These are phyloP conservation scores for Hemichromis elongatus DNA, from an alignment of 2,113 vertebrate genomes.

Conservation along the genomic window DNA sequence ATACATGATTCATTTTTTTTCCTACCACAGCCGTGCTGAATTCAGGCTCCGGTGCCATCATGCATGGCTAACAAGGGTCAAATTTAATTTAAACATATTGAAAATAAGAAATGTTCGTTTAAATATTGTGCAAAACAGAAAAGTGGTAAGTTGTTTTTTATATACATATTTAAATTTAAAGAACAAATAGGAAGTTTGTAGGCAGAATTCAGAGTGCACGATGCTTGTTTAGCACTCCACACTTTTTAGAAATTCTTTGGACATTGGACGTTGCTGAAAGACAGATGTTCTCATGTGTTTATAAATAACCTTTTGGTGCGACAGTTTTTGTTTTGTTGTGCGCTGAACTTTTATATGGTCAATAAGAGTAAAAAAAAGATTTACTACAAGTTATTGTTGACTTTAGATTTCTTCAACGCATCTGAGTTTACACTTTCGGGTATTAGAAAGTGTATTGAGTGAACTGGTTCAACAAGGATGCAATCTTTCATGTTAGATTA, in stretches of 20 bases:
- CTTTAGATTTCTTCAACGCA: not conserved
- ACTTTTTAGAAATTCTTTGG: not conserved
- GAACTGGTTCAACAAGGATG: not conserved
- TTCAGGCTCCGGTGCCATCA: not conserved
- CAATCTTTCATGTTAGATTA: not conserved
- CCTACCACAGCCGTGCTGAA: fast-evolving
- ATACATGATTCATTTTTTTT: not conserved
- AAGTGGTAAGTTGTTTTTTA: not conserved
- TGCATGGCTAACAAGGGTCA: not conserved
- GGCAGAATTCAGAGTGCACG: not conserved
- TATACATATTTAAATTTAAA: not conserved
- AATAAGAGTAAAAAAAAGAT: not conserved
- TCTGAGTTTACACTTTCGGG: not conserved
- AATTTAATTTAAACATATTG: not conserved
- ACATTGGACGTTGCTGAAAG: not conserved
- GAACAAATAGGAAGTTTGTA: not conserved
- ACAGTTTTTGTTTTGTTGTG: not conserved
- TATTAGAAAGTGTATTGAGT: not conserved
- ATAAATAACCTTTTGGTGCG: not conserved
- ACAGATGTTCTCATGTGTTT: not conserved
- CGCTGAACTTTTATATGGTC: not conserved
- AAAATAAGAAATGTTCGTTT: not conserved
- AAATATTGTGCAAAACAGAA: not conserved
- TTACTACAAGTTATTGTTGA: not conserved
- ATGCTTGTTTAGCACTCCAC: not conserved